phyloP scores from a whole-genome alignment of 1,140 invertebrate species.

The Eupristina koningsbergeri region DNA sequence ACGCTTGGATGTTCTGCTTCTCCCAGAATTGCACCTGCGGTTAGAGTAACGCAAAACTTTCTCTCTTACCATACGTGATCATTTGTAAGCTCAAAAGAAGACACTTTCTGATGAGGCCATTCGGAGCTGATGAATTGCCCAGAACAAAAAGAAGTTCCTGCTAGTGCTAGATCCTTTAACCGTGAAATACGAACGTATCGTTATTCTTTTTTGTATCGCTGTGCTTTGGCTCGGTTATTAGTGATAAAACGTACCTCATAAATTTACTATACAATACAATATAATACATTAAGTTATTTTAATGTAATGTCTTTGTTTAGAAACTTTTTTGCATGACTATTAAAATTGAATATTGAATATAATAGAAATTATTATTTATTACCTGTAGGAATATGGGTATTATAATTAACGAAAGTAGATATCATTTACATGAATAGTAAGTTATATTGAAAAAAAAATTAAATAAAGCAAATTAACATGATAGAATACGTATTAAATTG shows the following conservation, averaged over 20 bases:
- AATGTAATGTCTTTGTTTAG: background rate
- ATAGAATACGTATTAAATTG: too few relatives aligned
- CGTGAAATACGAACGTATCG: background rate
- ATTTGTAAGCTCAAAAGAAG: conserved; percentile 31
- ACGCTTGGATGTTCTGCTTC: background rate
- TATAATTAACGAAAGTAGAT: too few relatives aligned
- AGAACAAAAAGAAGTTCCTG: background rate
- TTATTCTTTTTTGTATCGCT: background rate
- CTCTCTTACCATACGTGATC: background rate
- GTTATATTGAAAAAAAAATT: too few relatives aligned
- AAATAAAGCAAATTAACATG: too few relatives aligned
- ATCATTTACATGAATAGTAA: too few relatives aligned
- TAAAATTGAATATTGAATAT: background rate
- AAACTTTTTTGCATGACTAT: background rate
- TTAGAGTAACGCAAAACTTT: background rate
- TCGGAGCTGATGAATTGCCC: conserved; percentile 13
- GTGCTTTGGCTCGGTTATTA: background rate
- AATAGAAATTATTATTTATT: too few relatives aligned
- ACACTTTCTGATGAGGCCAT: conserved; percentile 41
- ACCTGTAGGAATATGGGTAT: too few relatives aligned
- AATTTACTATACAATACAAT: background rate
- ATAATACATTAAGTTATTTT: background rate
- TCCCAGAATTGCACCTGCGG: background rate
- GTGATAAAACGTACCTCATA: background rate
- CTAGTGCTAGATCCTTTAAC: background rate